Conservation (phyloP, 2,797 vertebrate species). For the Kryptolebias ocellatus region DNA sequence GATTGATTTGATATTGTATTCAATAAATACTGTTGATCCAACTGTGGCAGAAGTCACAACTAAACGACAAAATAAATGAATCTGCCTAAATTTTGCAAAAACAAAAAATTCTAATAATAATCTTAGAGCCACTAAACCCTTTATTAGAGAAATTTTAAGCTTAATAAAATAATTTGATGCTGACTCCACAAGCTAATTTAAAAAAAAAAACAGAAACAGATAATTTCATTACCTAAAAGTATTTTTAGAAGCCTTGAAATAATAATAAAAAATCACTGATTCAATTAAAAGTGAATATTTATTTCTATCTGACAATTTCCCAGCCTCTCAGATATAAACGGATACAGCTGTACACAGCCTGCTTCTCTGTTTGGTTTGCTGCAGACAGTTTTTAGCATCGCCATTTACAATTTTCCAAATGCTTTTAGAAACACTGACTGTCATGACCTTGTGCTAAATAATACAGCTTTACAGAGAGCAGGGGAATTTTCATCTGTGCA, state of each 20-base stretch:
- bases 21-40: too few relatives aligned
- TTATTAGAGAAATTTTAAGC: too few relatives aligned
- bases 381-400: constrained; percentile 68
- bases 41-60: too few relatives aligned
- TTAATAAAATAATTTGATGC: not conserved
- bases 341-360: constrained; percentile 33
- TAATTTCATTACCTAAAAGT: constrained; percentile 41
- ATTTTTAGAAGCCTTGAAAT: constrained; percentile 45
- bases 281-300: constrained; percentile 14
- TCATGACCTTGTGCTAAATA: constrained; percentile 77
- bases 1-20: too few relatives aligned
- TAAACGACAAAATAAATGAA: too few relatives aligned
- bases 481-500: constrained; percentile 76
- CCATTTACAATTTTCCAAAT: constrained; percentile 70
- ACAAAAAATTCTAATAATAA: too few relatives aligned
- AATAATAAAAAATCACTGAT: not conserved
- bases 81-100: too few relatives aligned
- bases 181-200: constrained; percentile 35
- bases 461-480: constrained; percentile 76
- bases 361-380: constrained; percentile 52
- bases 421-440: constrained; percentile 74
- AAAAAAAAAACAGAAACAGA: constrained; percentile 19
- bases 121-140: too few relatives aligned
- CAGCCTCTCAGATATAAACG: constrained; percentile 30
- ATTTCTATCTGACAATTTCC: constrained; percentile 37